phyloP scores from a whole-genome alignment of 1,140 invertebrate genomes.

The Bombus polaris region DNA sequence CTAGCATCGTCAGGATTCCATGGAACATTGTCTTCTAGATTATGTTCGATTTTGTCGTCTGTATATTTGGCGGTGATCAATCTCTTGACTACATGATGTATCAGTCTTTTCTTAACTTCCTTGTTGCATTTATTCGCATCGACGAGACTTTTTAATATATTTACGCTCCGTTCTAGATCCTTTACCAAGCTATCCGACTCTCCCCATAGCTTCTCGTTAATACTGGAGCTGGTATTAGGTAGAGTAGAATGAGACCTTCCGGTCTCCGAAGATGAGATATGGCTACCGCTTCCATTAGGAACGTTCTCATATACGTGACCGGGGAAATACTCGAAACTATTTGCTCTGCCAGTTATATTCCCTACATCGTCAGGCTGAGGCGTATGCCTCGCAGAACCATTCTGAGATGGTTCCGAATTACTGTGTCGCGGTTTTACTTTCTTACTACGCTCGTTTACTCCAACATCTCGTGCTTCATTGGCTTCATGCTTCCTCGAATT shows the following conservation, averaged over 20 bases:
- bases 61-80: conserved; percentile 79
- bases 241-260: conserved; percentile 77
- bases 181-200: conserved; percentile 78
- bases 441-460: neutral
- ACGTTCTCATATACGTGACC: conserved; percentile 81
- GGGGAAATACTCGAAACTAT: conserved; percentile 83
- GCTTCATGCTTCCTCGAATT: conserved; percentile 32
- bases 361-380: conserved; percentile 72
- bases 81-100: conserved; percentile 81
- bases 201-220: conserved; percentile 81
- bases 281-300: conserved; percentile 71
- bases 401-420: conserved; percentile 69
- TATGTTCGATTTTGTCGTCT: conserved; percentile 79
- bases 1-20: conserved; percentile 80
- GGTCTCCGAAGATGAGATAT: conserved; percentile 74
- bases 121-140: conserved; percentile 80
- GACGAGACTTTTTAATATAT: conserved; percentile 80
- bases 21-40: conserved; percentile 77
- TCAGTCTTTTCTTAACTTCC: conserved; percentile 78
- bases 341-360: conserved; percentile 77
- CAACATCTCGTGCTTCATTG: neutral
- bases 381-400: conserved; percentile 65
- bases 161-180: conserved; percentile 80
- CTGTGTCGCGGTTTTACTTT: conserved; percentile 41
- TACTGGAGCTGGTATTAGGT: conserved; percentile 80